A percentile compares a stretch with the other conserved stretches of the same genome.
These are phyloP conservation scores for Hiodon tergisus DNA, from an alignment of 2,113 vertebrate species.

Conservation along the genomic window DNA sequence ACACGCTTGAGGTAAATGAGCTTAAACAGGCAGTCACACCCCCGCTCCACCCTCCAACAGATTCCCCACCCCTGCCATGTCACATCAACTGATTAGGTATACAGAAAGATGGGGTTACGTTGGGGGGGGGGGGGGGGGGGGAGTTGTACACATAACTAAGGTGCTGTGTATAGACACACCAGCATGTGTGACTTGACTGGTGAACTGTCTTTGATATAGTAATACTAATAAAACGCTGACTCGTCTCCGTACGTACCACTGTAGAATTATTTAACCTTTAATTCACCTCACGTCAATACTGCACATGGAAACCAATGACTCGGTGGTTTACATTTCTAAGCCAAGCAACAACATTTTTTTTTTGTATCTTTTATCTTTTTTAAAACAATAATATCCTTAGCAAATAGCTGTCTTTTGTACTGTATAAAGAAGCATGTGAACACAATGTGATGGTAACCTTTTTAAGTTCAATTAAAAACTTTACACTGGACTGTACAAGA, in stretches of 20 bases:
- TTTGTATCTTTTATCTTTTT: constrained; percentile 56
- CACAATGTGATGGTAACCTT: constrained; percentile 91
- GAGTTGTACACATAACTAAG: constrained; percentile 71
- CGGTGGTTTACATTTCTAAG: constrained; percentile 89
- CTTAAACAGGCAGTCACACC: constrained; percentile 90
- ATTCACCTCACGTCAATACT: constrained; percentile 98
- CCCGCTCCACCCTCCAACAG: constrained; percentile 28
- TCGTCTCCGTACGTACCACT: constrained; percentile 84
- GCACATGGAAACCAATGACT: constrained; percentile 92
- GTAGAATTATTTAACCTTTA: constrained; percentile 85
- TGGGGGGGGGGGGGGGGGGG: constrained; percentile 69
- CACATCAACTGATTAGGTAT: constrained; percentile 67
- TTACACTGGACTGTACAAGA: constrained; percentile 99
- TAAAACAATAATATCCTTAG: constrained; percentile 77
- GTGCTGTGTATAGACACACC: constrained; percentile 73
- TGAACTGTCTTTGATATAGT: constrained; percentile 70
- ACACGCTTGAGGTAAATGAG: constrained; percentile 99
- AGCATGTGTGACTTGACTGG: constrained; percentile 72
- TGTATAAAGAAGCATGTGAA: constrained; percentile 91
- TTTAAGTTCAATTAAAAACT: constrained; percentile 99
- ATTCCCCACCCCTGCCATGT: constrained; percentile 65
- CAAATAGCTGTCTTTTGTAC: constrained; percentile 78
- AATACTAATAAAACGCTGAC: constrained; percentile 84
- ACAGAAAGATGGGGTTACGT: constrained; percentile 82
- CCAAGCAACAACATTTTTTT: constrained; percentile 77